Conservation (phyloP, 2,888 invertebrate species). For the Clanis bilineata region DNA sequence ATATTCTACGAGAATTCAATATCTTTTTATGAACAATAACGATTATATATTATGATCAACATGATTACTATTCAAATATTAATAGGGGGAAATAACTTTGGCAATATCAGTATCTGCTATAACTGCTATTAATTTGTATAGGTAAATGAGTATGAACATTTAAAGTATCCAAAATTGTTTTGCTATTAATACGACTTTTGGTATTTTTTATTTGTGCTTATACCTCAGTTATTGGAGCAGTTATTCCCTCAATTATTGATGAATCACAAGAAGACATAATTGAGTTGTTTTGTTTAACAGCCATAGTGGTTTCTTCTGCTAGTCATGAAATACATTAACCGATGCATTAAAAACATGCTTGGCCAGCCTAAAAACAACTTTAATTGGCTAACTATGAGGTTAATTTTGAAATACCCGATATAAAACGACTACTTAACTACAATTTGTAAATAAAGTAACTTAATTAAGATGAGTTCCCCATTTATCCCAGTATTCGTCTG, state of each 20-base stretch:
- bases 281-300: no score
- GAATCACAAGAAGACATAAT: no score
- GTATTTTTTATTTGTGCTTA: no score
- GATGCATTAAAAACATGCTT: background rate
- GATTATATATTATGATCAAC: background rate
- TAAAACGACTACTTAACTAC: background rate
- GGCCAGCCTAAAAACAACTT: background rate
- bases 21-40: background rate
- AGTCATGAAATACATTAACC: no score
- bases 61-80: background rate
- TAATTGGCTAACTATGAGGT: background rate
- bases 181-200: no score
- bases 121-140: background rate
- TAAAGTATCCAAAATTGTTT: no score
- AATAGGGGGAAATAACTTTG: conserved; percentile 13
- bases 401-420: background rate
- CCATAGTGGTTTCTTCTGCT: no score
- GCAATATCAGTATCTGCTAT: background rate
- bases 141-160: background rate
- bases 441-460: background rate
- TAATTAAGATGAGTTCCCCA: conserved; percentile 82
- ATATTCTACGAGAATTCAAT: background rate
- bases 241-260: no score
- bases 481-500: conserved; percentile 95
- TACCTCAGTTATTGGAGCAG: no score